A percentile compares a stretch with the other conserved stretches of the same genome.
These are phyloP conservation scores for Melanogrammus aeglefinus DNA, from an alignment of 2,797 vertebrate species.

Conservation along the genomic window DNA sequence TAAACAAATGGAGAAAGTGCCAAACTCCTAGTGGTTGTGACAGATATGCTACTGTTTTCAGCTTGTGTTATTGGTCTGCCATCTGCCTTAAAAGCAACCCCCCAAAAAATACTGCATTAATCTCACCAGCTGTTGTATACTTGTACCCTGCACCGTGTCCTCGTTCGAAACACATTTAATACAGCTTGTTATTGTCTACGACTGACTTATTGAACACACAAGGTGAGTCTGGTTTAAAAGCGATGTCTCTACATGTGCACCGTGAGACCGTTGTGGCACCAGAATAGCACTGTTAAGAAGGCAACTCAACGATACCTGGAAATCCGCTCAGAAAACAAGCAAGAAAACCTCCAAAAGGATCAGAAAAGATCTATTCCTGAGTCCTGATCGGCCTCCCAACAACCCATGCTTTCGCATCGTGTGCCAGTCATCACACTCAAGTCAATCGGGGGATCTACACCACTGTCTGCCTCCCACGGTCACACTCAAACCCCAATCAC, in stretches of 20 bases:
- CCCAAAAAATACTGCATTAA: too few relatives aligned
- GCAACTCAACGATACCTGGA: too few relatives aligned
- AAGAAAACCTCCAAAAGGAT: slow-evolving; percentile 5
- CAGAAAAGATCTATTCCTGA: background rate
- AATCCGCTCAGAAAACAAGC: too few relatives aligned
- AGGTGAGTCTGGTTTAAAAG: too few relatives aligned
- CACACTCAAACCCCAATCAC: slow-evolving; percentile 31
- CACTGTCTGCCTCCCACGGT: slow-evolving; percentile 41
- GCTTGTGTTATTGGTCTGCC: slow-evolving; percentile 32
- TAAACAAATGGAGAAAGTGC: slow-evolving; percentile 36
- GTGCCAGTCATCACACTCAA: slow-evolving; percentile 51
- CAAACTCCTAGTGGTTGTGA: slow-evolving; percentile 18
- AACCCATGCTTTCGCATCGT: slow-evolving; percentile 28
- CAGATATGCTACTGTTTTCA: slow-evolving; percentile 23
- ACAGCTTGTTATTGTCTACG: too few relatives aligned
- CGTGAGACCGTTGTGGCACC: too few relatives aligned
- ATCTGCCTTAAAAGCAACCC: slow-evolving; percentile 42
- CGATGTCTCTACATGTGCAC: too few relatives aligned
- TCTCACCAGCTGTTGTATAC: too few relatives aligned
- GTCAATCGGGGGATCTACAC: slow-evolving; percentile 56
- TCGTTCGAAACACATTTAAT: too few relatives aligned
- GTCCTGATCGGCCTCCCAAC: slow-evolving; percentile 55
- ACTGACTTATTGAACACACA: too few relatives aligned
- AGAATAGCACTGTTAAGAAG: too few relatives aligned
- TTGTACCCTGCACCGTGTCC: too few relatives aligned